Evolutionary conservation across 2,113 vertebrate species (phyloP).

Genomic region (Megaceryle torquata): DNA sequence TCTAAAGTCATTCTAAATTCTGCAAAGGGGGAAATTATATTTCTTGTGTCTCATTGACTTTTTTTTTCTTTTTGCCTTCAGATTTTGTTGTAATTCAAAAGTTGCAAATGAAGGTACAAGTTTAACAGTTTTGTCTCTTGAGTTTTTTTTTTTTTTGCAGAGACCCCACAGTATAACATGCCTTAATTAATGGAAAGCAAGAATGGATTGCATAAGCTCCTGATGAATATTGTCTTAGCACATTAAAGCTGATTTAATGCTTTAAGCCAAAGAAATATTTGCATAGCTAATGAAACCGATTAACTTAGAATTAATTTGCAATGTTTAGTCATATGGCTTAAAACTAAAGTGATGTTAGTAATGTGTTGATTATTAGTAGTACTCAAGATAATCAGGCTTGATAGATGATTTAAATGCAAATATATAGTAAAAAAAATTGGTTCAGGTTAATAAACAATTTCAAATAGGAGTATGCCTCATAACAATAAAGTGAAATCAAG

Average conservation of each 20-base stretch:
- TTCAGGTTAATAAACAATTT: constrained; percentile 58
- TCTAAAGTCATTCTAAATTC: background rate
- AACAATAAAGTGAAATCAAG: constrained; percentile 23
- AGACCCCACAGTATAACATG: background rate
- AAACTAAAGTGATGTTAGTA: constrained; percentile 60
- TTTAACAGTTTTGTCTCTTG: background rate
- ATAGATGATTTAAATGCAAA: constrained; percentile 72
- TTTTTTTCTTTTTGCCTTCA: background rate
- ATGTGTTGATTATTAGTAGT: constrained; percentile 70
- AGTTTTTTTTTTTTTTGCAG: background rate
- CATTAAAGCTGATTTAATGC: constrained; percentile 67
- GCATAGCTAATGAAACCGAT: constrained; percentile 66
- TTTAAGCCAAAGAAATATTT: constrained; percentile 60
- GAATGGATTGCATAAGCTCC: constrained; percentile 11
- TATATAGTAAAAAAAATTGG: constrained; percentile 33
- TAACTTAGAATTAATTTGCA: constrained; percentile 63
- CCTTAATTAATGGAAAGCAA: constrained; percentile 18
- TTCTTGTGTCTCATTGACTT: background rate
- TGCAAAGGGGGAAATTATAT: background rate
- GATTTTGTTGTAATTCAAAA: background rate
- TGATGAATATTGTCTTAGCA: constrained; percentile 23
- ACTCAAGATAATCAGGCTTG: constrained; percentile 61
- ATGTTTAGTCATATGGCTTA: constrained; percentile 49
- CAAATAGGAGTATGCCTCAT: constrained; percentile 32
- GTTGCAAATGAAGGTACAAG: background rate